These are phyloP conservation scores for Drosophila triauraria DNA, from an alignment of 1,140 invertebrate species.

Conservation along the genomic window DNA sequence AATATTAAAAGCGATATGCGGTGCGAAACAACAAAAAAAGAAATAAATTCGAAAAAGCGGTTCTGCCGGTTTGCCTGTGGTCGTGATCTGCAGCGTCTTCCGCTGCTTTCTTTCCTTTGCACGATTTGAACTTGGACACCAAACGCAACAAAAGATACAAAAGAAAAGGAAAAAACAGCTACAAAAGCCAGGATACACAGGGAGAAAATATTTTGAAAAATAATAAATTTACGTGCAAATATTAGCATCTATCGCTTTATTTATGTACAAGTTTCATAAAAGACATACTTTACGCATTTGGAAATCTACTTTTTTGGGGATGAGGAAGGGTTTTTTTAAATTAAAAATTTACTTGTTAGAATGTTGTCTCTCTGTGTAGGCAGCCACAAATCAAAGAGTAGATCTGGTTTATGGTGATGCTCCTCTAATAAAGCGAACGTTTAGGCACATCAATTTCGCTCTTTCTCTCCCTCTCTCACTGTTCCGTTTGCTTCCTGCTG, in stretches of 20 bases:
- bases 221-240: too few species aligned
- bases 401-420: constrained; percentile 71
- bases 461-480: constrained; percentile 3
- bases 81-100: constrained; percentile 63
- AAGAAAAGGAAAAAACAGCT: constrained; percentile 22
- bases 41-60: constrained; percentile 63
- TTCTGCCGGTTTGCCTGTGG: constrained; percentile 80
- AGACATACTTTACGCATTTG: too few species aligned
- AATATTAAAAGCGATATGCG: constrained; percentile 21
- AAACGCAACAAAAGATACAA: constrained; percentile 49
- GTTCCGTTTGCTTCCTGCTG: constrained; percentile 35
- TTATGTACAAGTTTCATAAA: too few species aligned
- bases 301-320: too few species aligned
- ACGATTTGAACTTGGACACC: constrained; percentile 82
- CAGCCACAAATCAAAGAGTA: constrained; percentile 26
- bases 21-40: constrained; percentile 29
- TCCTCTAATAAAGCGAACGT: constrained; percentile 71
- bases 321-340: too few species aligned
- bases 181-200: constrained; percentile 17
- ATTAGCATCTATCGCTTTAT: too few species aligned
- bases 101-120: constrained; percentile 78
- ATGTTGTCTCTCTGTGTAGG: background rate
- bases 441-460: constrained; percentile 51
- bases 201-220: background rate
- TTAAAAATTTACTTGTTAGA: background rate